Percentiles rank a stretch among this genome's conserved stretches.
phyloP scores from a whole-genome alignment of 2,888 invertebrate species.

The Nephrotoma appendiculata region DNA sequence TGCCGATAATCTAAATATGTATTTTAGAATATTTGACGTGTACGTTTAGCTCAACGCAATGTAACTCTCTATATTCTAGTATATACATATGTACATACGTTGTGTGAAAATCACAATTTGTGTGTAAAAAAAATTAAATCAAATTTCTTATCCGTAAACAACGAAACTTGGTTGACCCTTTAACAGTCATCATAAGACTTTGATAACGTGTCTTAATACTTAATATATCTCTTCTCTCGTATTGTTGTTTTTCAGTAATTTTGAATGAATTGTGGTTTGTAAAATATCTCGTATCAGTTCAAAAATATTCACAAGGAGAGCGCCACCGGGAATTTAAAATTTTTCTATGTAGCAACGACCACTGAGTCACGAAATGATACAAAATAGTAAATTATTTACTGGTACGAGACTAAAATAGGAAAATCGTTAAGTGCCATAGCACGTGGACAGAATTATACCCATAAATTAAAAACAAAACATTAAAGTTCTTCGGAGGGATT shows the following conservation, averaged over 20 bases:
- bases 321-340: background rate
- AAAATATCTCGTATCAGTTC: background rate
- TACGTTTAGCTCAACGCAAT: background rate
- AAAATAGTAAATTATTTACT: too few species aligned
- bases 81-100: background rate
- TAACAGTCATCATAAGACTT: background rate
- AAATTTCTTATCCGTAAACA: background rate
- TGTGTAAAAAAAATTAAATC: background rate
- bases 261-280: background rate
- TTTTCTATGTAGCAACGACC: too few species aligned
- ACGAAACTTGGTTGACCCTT: background rate
- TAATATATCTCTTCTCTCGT: background rate
- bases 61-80: background rate
- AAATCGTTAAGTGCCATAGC: background rate
- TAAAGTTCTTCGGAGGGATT: background rate
- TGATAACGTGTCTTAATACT: background rate
- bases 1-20: background rate
- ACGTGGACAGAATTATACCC: background rate
- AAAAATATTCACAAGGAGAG: background rate
- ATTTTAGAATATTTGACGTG: background rate
- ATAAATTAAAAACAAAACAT: background rate
- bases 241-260: background rate
- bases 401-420: too few species aligned
- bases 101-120: background rate
- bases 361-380: too few species aligned